Conservation (phyloP, 2,888 invertebrate genomes). For the Agriopis leucophaearia region DNA sequence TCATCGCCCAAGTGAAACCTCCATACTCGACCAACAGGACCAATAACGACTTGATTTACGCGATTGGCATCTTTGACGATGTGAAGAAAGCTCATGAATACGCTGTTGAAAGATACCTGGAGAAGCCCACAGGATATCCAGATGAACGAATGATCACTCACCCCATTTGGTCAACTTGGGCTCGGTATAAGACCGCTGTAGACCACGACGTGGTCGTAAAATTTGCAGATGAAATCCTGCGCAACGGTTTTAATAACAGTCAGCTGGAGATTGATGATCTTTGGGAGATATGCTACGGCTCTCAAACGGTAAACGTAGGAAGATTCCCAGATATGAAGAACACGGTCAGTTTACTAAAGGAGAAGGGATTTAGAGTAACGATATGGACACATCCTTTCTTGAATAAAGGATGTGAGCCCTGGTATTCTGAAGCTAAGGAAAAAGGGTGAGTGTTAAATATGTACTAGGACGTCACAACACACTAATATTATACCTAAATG, state of each 20-base stretch:
- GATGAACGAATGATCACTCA: conserved; percentile 84
- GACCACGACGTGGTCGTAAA: conserved; percentile 79
- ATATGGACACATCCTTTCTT: conserved; percentile 89
- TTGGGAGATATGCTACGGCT: conserved; percentile 89
- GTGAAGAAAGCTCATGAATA: conserved; percentile 87
- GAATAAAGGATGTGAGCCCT: conserved; percentile 85
- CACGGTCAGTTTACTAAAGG: conserved; percentile 72
- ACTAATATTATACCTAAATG: no score
- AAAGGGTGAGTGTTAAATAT: conserved; percentile 71
- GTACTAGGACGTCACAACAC: no score
- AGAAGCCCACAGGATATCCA: conserved; percentile 85
- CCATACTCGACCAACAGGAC: conserved; percentile 78
- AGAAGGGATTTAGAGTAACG: conserved; percentile 85
- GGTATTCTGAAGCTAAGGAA: conserved; percentile 73
- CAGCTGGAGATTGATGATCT: conserved; percentile 89
- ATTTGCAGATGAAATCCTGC: conserved; percentile 82
- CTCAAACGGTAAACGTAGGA: conserved; percentile 76
- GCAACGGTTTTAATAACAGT: conserved; percentile 81
- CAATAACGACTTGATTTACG: conserved; percentile 82
- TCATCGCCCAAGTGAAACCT: conserved; percentile 78
- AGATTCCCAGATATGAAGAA: conserved; percentile 86
- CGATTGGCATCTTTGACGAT: conserved; percentile 87
- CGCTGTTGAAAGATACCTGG: conserved; percentile 86
- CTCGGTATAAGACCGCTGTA: conserved; percentile 84
- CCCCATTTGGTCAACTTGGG: conserved; percentile 90